A percentile compares a stretch with the other conserved stretches of the same genome.
Conservation (phyloP, 2,113 vertebrate genomes). For the Calyptomena viridis region DNA sequence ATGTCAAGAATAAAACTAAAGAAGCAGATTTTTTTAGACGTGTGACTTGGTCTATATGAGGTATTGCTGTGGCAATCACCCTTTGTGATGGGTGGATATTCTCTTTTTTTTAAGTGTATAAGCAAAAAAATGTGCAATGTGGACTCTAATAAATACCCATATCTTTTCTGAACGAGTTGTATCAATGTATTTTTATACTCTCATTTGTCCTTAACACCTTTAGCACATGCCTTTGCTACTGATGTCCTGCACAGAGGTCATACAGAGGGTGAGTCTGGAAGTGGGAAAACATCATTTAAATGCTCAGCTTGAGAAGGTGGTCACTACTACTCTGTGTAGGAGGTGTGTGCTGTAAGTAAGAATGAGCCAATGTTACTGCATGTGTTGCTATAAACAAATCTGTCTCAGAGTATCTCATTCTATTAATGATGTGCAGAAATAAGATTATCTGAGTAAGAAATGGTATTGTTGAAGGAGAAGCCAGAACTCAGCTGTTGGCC, state of each 20-base stretch:
- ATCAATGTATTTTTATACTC: not conserved
- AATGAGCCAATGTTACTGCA: not conserved
- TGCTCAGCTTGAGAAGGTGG: not conserved
- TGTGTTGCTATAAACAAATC: not conserved
- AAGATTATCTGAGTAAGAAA: not conserved
- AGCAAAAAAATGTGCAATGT: not conserved
- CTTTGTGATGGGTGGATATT: not conserved
- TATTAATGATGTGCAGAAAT: not conserved
- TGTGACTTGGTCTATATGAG: accelerated
- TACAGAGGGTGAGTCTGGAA: not conserved
- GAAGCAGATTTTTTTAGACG: not conserved
- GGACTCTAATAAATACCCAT: accelerated
- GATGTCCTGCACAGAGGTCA: not conserved
- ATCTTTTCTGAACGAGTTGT: not conserved
- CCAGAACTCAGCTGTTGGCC: not conserved
- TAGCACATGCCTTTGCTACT: not conserved
- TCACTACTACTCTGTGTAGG: not conserved
- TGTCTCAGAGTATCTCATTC: not conserved
- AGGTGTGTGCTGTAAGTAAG: not conserved
- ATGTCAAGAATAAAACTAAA: not conserved
- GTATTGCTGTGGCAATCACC: not conserved
- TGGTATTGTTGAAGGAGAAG: not conserved
- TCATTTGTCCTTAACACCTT: not conserved
- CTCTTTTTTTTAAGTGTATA: not conserved
- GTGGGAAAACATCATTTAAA: not conserved